Evolutionary conservation across 2,797 vertebrate genomes (phyloP).

Genomic region (Danio aesculapii): DNA sequence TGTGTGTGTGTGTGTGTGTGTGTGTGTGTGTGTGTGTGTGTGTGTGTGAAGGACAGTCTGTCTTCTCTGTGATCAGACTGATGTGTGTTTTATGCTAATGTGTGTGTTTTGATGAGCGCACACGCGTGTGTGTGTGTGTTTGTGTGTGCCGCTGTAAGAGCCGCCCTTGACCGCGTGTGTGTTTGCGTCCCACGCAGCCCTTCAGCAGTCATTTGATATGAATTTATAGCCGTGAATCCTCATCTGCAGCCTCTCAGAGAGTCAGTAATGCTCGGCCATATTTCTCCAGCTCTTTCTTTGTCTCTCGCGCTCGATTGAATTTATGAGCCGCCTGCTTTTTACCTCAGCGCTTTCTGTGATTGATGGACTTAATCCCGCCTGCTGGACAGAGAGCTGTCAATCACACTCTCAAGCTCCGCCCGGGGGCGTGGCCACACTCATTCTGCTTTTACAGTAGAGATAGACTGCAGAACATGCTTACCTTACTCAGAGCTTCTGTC

Average conservation of each 20-base stretch:
- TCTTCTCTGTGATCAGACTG: not conserved
- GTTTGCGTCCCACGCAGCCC: slow-evolving; percentile 58
- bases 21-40: too few species aligned
- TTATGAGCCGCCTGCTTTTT: slow-evolving; percentile 74
- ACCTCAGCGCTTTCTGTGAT: slow-evolving; percentile 78
- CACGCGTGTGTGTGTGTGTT: too few species aligned
- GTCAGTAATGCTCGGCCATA: slow-evolving; percentile 82
- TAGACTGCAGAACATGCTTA: too few species aligned
- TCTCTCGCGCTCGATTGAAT: slow-evolving; percentile 78
- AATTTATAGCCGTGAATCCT: slow-evolving; percentile 85
- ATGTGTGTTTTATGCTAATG: slow-evolving; percentile 56
- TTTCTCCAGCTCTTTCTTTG: slow-evolving; percentile 76
- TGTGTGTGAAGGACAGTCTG: too few species aligned
- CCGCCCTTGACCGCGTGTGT: slow-evolving; percentile 54
- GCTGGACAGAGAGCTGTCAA: slow-evolving; percentile 80
- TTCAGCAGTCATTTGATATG: slow-evolving; percentile 80
- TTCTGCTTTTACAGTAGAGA: not conserved
- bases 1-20: too few species aligned
- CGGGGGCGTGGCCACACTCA: slow-evolving; percentile 60
- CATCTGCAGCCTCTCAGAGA: slow-evolving; percentile 75
- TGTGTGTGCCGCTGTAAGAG: slow-evolving; percentile 29
- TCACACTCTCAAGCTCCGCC: slow-evolving; percentile 70
- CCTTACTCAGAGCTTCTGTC: too few species aligned
- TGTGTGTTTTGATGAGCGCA: slow-evolving; percentile 52
- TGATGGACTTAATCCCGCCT: slow-evolving; percentile 82